Conservation (phyloP, 2,888 invertebrate species). For the Eudasyphora cyanicolor region DNA sequence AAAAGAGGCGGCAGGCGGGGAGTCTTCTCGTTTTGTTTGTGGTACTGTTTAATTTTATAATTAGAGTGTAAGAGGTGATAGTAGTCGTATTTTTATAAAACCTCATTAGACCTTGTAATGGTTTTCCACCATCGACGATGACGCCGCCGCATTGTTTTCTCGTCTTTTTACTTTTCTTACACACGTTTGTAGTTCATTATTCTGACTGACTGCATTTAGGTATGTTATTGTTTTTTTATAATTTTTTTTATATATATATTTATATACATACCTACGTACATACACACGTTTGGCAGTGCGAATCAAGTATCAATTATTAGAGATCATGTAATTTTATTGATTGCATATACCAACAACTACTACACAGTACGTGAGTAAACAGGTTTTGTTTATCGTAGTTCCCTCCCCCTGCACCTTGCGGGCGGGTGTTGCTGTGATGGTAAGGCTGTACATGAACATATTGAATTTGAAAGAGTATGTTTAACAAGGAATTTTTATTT, state of each 20-base stretch:
- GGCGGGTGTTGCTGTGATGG: conserved; percentile 8
- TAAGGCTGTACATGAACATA: no score
- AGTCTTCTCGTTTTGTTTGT: background rate
- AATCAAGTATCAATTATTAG: conserved; percentile 7
- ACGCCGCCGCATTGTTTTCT: conserved; percentile 18
- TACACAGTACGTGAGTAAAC: conserved; percentile 21
- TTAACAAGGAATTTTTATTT: no score
- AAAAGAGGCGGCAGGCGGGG: no score
- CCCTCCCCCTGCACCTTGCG: no score
- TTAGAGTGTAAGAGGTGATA: conserved; percentile 46
- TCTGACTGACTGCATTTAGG: background rate
- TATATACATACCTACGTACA: no score
- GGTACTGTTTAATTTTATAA: conserved; percentile 52
- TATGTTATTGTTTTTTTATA: background rate
- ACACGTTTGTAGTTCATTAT: conserved; percentile 11
- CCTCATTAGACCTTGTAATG: conserved; percentile 57
- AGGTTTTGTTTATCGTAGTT: conserved; percentile 9
- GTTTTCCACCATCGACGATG: conserved; percentile 45
- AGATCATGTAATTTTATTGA: conserved; percentile 45
- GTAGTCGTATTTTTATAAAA: conserved; percentile 50
- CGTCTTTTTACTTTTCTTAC: conserved; percentile 38
- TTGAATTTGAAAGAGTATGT: no score
- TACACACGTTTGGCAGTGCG: background rate
- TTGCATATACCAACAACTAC: conserved; percentile 8
- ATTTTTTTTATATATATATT: no score